Evolutionary conservation across 2,797 vertebrate genomes (phyloP), one percentile per base, ranked within the genome.

Genomic region (Craterocephalus amniculus): DNA sequence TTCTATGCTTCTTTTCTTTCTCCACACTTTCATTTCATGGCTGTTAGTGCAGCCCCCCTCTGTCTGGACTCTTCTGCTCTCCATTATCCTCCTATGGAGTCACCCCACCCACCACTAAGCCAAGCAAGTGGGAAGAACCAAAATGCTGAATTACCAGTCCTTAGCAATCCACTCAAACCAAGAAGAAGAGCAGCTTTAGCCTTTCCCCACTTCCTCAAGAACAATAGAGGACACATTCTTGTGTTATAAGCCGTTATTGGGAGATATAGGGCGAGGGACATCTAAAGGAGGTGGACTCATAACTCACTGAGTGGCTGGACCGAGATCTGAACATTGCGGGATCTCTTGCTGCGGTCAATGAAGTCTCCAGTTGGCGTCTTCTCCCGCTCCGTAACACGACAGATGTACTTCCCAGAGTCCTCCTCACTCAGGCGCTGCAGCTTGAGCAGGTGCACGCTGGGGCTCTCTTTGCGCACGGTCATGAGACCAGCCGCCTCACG

Each of bases 371-470:
- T 97, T 62, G 96, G 94, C 0, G 97, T 97, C 78, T 94, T 96
- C 90, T 99, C 97, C 16, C 97, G 85, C 93, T 99, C 98, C 0
- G 96, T 99, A 72, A 99, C 98, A 0, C 97, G 91, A 83, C 98
- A 99, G 93, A 98, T 98, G 90, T 99, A 99, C 63, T 99, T 99
- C 57, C 98, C 98, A 0, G 96, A 93, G 56, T 99, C 98, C 22
- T 97, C 96, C 0, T 93, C 90, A 4, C 93, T 94, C 5, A 98
- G 94, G 52, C 93, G 96, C 89, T 97, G 98, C 87, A 99, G 95
- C 86, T 96, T 97, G 80, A 99, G 95, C 75, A 97, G 93, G 56
- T 98, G 96, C 61, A 97, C 82, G 0, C 88, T 94, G 74, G 96
- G 76, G 0, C 94, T 95, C 79, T 98, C 98, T 68, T 98, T 98